Conservation (phyloP, 2,797 vertebrate species). For the Neolamprologus multifasciatus region DNA sequence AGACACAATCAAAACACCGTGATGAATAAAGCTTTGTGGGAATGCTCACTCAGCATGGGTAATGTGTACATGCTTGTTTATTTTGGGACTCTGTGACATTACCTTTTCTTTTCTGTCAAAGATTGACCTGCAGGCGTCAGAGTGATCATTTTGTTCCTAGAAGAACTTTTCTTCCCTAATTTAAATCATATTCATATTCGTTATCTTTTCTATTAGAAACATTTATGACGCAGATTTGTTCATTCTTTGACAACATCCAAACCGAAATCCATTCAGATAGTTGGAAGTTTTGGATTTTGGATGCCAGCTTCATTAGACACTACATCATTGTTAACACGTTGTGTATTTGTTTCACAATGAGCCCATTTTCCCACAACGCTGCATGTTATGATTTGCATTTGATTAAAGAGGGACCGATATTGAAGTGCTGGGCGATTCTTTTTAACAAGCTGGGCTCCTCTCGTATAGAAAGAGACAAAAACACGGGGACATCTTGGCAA, state of each 20-base stretch:
- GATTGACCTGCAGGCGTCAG: neutral
- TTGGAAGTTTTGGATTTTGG: neutral
- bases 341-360: constrained; percentile 37
- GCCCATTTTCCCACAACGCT: constrained; percentile 44
- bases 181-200: neutral
- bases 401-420: constrained; percentile 57
- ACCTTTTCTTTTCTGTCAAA: neutral
- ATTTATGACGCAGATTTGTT: neutral
- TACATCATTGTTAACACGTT: constrained; percentile 46
- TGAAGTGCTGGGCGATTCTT: constrained; percentile 32
- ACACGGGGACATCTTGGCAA: constrained; percentile 37
- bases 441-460: constrained; percentile 17
- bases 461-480: neutral
- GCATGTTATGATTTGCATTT: constrained; percentile 72
- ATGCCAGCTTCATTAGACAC: constrained; percentile 12
- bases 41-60: neutral
- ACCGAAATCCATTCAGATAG: neutral
- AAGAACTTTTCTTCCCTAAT: neutral
- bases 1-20: constrained; percentile 5
- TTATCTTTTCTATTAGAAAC: neutral
- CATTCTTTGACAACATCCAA: neutral
- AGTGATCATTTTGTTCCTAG: neutral
- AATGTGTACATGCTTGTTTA: constrained; percentile 9
- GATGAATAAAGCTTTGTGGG: constrained; percentile 3
- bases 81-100: neutral